Conservation (phyloP, 2,797 vertebrate genomes). For the Takifugu ocellatus region DNA sequence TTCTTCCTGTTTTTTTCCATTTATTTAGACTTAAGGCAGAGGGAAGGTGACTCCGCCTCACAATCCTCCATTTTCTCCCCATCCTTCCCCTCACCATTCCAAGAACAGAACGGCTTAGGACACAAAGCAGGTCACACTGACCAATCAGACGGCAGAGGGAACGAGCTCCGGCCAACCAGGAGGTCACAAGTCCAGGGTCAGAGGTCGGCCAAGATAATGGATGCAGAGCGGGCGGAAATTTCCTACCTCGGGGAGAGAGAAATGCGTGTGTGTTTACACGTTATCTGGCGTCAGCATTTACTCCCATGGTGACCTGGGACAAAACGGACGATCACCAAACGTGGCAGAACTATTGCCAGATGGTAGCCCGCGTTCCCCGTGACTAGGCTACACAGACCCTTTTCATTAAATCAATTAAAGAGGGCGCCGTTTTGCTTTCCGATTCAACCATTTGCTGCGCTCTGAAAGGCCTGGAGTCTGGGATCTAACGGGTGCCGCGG, state of each 20-base stretch:
- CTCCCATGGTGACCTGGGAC: constrained; percentile 51
- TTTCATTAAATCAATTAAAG: constrained; percentile 11
- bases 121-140: constrained; percentile 56
- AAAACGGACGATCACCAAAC: constrained; percentile 44
- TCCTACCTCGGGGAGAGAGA: constrained; percentile 61
- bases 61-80: not conserved
- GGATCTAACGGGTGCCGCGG: constrained; percentile 13
- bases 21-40: not conserved
- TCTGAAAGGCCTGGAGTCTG: not conserved
- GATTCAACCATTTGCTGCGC: not conserved
- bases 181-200: constrained; percentile 67
- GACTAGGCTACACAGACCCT: constrained; percentile 19
- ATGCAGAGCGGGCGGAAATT: constrained; percentile 67
- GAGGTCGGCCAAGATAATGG: constrained; percentile 69
- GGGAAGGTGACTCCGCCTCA: not conserved
- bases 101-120: constrained; percentile 44
- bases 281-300: constrained; percentile 70
- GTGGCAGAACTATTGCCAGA: constrained; percentile 29
- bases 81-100: constrained; percentile 25
- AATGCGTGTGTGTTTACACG: constrained; percentile 50
- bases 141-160: constrained; percentile 54
- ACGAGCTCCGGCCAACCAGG: constrained; percentile 50
- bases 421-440: not conserved
- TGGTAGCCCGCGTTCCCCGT: constrained; percentile 24
- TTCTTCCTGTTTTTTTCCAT: not conserved